Base-by-base conservation (phyloP, 2,113 vertebrate species). In the Phaetusa simplex region DNA sequence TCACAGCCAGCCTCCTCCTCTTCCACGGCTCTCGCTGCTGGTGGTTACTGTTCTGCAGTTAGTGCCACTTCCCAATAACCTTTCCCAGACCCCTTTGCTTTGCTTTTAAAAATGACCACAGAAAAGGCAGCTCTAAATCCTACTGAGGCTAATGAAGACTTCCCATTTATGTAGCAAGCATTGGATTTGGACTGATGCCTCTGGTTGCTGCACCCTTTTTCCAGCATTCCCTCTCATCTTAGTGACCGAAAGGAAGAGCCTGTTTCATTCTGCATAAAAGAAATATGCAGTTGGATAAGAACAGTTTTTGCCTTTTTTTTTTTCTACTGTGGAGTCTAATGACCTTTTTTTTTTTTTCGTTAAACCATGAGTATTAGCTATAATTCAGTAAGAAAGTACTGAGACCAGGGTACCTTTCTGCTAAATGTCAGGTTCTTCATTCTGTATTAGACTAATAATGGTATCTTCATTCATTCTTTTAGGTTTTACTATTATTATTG, bases 401-500 rank as follows among this genome's bases (percentile, higher is more conserved):
- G 7, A 80, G 56, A 84, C 12, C 9, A 45, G 82, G 70, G 71
- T 70, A 69, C 36, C 58, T 93, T 45, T 38, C 50, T 96, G 82
- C 64, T 73, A 81, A 94, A 95, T 92, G 88, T 47, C 74, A 93
- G 80, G 62, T 42, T 85, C 50, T 79, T 89, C 77, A 78, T 3
- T 87, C 93, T 86, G 49, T 62, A 14, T 89, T 87, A 91, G 61
- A 56, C 49, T 86, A 86, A 43, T 91, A 86, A 95, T 53, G 69
- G 52, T 45, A 38, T 72, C 61, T 61, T 82, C 58, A 62, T 84
- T 94, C 66, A 77, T 89, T 95, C 45, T 80, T 86, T 69, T 59
- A 90, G 49, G 11, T 87, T 94, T 87, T 95, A 69, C 52, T 95
- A 16, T 94, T 94, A 89, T 47, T 87, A 72, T 79, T 91, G 53